Evolutionary conservation across 1,140 invertebrate species (phyloP), one percentile per base, ranked within the genome.

Genomic region (Sycobia sp.): DNA sequence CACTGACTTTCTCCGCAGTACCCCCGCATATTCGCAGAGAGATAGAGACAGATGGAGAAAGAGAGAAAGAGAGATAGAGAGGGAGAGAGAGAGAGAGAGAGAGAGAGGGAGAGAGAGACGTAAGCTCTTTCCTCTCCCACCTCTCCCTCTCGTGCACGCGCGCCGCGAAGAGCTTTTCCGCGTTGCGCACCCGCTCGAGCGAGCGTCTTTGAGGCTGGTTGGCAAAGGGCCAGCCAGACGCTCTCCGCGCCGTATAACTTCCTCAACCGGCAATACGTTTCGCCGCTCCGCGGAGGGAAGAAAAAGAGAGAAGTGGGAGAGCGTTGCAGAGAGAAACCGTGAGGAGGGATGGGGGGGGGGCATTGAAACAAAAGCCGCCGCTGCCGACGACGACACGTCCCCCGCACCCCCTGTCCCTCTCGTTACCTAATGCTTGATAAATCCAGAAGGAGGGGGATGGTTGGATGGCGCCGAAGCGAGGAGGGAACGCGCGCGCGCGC

Each of bases 201-300:
- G 56, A 54, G 16, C 58, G 59, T 36, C 55, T 69, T 69, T 67
- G 65, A 67, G 63, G 54, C 54, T 13, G 18, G 39, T 39, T 69
- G 67, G 67, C 61, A 22, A 14, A 0, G n/a, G 9, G 60, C 69
- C 69, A 73, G 49, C 18, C 16, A 51, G 8, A 34, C 32, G 32
- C 59, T 62, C 54, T 60, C 65, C 59, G 56, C 43, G 43, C 56
- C 54, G 65, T 55, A 62, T 65, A 68, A 68, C 58, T 68, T 66
- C 63, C 44, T 34, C 27, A 41, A 65, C 32, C 49, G 49, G 44
- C 64, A 67, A 67, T 64, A 66, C 61, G 46, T 57, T 59, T 59
- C 29, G n/a, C 29, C 29, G 32, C 50, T 3, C 14, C 38, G 14
- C 20, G 25, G 38, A 16, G 36, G 1, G 11, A 43, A 23, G 11